Conservation (phyloP, 2,888 invertebrate species). For the Mystacides longicornis region DNA sequence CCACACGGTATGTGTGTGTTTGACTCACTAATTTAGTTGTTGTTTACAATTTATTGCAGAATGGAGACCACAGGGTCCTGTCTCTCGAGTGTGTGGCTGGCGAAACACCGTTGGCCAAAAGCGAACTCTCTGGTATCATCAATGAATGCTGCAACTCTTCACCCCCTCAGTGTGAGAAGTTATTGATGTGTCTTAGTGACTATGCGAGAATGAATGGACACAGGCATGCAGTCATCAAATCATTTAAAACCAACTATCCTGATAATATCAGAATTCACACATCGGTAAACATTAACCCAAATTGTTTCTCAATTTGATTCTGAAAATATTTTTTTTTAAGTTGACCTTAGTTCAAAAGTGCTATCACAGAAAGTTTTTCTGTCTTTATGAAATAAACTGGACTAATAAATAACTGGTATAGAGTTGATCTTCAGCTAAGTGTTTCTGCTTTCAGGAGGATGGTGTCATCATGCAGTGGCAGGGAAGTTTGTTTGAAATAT, state of each 20-base stretch:
- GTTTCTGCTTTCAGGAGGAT: conserved; percentile 7
- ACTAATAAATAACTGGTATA: too few relatives aligned
- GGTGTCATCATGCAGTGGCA: conserved; percentile 8
- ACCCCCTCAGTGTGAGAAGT: not conserved
- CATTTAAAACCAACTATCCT: not conserved
- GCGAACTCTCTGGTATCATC: not conserved
- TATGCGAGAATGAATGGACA: not conserved
- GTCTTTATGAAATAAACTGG: too few relatives aligned
- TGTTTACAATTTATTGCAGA: too few relatives aligned
- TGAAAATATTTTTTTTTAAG: too few relatives aligned
- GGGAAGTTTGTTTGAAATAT: conserved; percentile 1
- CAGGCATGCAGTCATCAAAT: not conserved
- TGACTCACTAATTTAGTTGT: too few relatives aligned
- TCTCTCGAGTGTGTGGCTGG: not conserved
- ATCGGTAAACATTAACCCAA: not conserved
- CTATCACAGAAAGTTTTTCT: too few relatives aligned
- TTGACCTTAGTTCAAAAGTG: too few relatives aligned
- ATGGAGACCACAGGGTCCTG: not conserved
- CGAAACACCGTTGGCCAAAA: not conserved
- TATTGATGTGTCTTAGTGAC: not conserved
- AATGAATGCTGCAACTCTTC: not conserved
- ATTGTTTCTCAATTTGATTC: too few relatives aligned
- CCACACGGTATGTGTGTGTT: too few relatives aligned
- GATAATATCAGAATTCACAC: not conserved
- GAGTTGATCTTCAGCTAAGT: not conserved